Conservation (phyloP, 1,140 invertebrate genomes). For the Hirudo medicinalis region DNA sequence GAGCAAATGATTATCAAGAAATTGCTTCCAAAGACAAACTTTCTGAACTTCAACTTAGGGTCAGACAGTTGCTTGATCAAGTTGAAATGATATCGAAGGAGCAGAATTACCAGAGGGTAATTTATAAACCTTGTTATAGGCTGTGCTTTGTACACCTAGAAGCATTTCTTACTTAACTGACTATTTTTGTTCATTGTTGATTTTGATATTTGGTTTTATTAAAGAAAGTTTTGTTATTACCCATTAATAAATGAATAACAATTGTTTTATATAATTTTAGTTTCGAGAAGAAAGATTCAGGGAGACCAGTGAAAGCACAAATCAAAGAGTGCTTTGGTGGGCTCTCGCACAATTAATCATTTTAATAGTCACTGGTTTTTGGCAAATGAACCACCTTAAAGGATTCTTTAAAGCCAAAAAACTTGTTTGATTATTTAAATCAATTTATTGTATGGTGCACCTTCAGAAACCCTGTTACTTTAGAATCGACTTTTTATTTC, state of each 20-base stretch:
- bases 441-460: neutral
- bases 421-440: slow-evolving; percentile 61
- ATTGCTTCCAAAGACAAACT: slow-evolving; percentile 95
- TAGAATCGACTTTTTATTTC: too few relatives aligned
- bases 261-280: slow-evolving; percentile 44
- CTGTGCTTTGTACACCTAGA: neutral
- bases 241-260: neutral
- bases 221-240: neutral
- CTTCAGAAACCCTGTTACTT: too few relatives aligned
- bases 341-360: slow-evolving; percentile 81
- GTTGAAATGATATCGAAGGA: slow-evolving; percentile 98
- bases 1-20: slow-evolving; percentile 90
- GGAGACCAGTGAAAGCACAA: slow-evolving; percentile 92
- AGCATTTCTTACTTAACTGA: neutral
- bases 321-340: slow-evolving; percentile 94
- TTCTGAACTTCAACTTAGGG: slow-evolving; percentile 81
- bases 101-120: slow-evolving; percentile 94
- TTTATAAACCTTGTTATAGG: slow-evolving; percentile 25
- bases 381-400: slow-evolving; percentile 98
- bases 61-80: slow-evolving; percentile 89
- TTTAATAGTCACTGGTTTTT: slow-evolving; percentile 79
- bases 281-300: slow-evolving; percentile 95
- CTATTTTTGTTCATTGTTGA: neutral
- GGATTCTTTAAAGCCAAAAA: slow-evolving; percentile 99
- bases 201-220: neutral